Conservation (phyloP, 2,113 vertebrate genomes). For the Hiodon alosoides region DNA sequence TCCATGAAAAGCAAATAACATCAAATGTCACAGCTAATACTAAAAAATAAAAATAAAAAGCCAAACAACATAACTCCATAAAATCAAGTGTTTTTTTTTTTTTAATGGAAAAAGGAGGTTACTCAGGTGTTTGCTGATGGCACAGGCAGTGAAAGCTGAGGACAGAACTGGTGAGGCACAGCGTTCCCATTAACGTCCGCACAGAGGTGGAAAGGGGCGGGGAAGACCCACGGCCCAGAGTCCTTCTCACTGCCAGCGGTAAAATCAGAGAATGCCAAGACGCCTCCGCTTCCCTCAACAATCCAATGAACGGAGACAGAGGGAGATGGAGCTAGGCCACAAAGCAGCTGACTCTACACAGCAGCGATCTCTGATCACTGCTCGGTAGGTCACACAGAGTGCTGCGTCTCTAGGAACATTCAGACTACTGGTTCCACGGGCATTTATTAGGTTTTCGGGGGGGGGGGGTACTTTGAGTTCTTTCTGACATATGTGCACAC, state of each 20-base stretch:
- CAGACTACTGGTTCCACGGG: too few species aligned
- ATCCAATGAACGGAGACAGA: too few species aligned
- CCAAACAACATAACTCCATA: constrained; percentile 70
- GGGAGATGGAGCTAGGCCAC: too few species aligned
- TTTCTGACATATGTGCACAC: not conserved
- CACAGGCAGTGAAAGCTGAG: constrained; percentile 87
- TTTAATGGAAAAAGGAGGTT: constrained; percentile 76
- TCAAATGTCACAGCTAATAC: constrained; percentile 83
- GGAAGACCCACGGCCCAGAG: not conserved
- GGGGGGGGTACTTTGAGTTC: not conserved
- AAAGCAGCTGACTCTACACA: too few species aligned
- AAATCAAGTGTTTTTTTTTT: constrained; percentile 86
- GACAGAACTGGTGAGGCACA: constrained; percentile 82
- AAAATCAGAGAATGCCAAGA: not conserved
- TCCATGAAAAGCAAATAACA: constrained; percentile 65
- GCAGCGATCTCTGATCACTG: too few species aligned
- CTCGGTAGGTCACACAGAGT: too few species aligned
- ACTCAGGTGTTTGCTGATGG: constrained; percentile 80
- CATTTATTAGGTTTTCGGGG: too few species aligned
- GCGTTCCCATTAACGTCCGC: constrained; percentile 40
- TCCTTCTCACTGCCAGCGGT: not conserved
- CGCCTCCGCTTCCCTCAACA: not conserved
- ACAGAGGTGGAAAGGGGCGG: not conserved
- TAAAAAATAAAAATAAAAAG: constrained; percentile 65
- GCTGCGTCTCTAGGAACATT: too few species aligned